Evolutionary conservation across 1,140 invertebrate genomes (phyloP), one percentile per base, ranked within the genome.

Genomic region (Pristionchus pacificus): DNA sequence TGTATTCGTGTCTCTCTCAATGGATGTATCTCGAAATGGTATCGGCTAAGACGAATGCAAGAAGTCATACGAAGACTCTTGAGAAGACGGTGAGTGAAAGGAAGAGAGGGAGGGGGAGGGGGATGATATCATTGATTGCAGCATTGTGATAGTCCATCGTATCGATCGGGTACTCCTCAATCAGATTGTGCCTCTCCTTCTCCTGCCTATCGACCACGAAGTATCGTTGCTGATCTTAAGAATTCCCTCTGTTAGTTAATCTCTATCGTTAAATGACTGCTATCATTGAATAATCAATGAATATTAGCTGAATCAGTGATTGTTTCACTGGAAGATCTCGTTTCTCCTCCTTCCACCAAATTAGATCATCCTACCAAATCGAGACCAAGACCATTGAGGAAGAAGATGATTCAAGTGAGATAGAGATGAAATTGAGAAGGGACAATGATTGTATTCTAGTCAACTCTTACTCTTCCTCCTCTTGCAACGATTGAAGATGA

Each of bases 121-220:
- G 6, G 38, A 49, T 10, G 38, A 62, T 69, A 57, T 67, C 25
- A 49, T 49, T 49, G 38, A 49, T 49, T 49, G 6, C 6, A 49
- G 38, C 6, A 19, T 19, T 49, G 38, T 49, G 6, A 49, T 49
- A 6, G 19, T 49, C 6, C 6, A 49, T 10, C 38, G 6, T 10
- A 6, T 49, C 38, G 38, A 49, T 49, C 38, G 38, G 38, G 38
- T 49, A 49, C 38, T 49, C 38, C 38, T 10, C 38, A 10, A 6
- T 49, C 38, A 10, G 38, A 49, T 49, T 49, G 38, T 49, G 38
- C 38, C 6, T 49, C 38, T 49, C 38, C 38, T 10, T 49, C 38
- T 49, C 38, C 38, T 49, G 38, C 19, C 6, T 49, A 19, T 19
- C 6, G 38, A 49, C 38, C 38, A 49, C 6, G 38, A 49, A 49